Base-by-base conservation (phyloP, 1,140 invertebrate species). In the Atta colombica region DNA sequence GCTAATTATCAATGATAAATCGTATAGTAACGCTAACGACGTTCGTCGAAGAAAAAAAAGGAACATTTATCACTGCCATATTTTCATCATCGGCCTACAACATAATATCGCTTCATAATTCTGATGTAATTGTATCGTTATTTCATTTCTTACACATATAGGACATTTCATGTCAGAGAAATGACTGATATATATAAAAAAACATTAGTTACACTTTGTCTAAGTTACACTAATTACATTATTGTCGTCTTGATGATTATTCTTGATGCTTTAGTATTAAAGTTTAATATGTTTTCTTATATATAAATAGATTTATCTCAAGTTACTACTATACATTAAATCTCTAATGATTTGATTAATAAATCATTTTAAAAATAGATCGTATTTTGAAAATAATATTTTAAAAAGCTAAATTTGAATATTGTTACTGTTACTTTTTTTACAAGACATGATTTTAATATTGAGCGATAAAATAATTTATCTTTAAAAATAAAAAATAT, bases 1-100 rank as follows among this genome's bases (percentile, higher is more conserved):
- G 78, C 77, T 90, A 90, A 90, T 90, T 89, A 90, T 60, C 85
- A 75, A 78, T 90, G 88, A 90, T 90, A 55, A 85, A 90, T 90
- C 85, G 89, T 31, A 35, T 45, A 45, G 71, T 53, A 81, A 82
- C 88, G 82, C 63, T 75, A 77, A 60, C 69, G 68, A 85, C 58
- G 84, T 60, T 58, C 75, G 45, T 66, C 53, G 60, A 49, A 53
- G 49, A 60, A 89, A 87, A 89, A 25, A 89, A 58, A 51, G 14
- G 49, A 77, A 61, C 84, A 91, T 91, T 91, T 87, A 90, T 91
- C 90, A 87, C 71, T 58, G 78, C 53, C 25, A 28, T 45, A 66
- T 90, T 90, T 90, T 90, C 78, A 87, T 87, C 89, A 45, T n/a
- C 84, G 35, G 58, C 65, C 77, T 71, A 58, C 16, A 28, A 74